These are phyloP conservation scores for Gadus chalcogrammus DNA, from an alignment of 2,113 vertebrate genomes.

Conservation along the genomic window DNA sequence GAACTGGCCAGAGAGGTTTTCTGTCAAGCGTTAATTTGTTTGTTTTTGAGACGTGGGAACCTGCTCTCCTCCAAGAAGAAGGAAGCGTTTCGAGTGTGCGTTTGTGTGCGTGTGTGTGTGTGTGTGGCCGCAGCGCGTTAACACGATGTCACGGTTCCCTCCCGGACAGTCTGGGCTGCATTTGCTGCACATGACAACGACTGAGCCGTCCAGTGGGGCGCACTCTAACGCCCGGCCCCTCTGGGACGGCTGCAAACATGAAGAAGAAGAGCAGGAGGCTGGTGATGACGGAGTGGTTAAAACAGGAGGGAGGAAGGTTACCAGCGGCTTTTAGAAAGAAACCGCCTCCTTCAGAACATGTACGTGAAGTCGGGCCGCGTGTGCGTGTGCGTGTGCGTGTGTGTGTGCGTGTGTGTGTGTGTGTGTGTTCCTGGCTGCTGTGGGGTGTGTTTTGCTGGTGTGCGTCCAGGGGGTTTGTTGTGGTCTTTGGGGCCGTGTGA, in stretches of 20 bases:
- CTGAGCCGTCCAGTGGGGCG: slow-evolving; percentile 59
- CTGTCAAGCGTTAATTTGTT: too few relatives aligned
- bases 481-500: background rate
- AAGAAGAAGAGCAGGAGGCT: slow-evolving; percentile 53
- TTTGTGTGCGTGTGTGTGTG: too few relatives aligned
- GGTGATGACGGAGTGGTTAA: slow-evolving; percentile 12
- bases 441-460: background rate
- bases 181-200: slow-evolving; percentile 76
- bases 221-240: slow-evolving; percentile 35
- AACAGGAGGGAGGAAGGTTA: slow-evolving; percentile 58
- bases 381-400: slow-evolving; percentile 47
- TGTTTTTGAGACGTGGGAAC: too few relatives aligned
- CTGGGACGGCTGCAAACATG: slow-evolving; percentile 42
- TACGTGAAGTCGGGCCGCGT: slow-evolving; percentile 37
- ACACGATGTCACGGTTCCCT: slow-evolving; percentile 62
- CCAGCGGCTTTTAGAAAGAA: slow-evolving; percentile 46
- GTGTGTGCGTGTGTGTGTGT: slow-evolving; percentile 22
- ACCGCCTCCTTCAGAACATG: slow-evolving; percentile 24
- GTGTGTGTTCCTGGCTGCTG: slow-evolving; percentile 1
- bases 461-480: background rate
- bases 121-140: slow-evolving; percentile 23
- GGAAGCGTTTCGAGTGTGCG: too few relatives aligned
- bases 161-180: slow-evolving; percentile 73
- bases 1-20: too few relatives aligned
- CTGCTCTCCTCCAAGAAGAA: too few relatives aligned